phyloP scores from a whole-genome alignment of 2,888 invertebrate genomes.

The Rotaria macrura region DNA sequence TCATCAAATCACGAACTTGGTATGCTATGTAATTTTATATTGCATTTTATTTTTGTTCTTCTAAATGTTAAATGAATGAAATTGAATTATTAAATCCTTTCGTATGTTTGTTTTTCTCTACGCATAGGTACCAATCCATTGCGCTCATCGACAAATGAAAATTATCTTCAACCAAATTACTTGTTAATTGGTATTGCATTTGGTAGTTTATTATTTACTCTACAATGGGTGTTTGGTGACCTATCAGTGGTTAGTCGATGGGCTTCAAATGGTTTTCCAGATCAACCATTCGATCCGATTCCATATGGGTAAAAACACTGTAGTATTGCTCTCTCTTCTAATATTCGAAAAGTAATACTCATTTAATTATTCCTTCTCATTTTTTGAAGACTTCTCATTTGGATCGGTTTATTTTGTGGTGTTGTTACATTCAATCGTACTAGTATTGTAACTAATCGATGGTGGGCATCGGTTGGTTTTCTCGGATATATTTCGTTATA shows the following conservation, averaged over 20 bases:
- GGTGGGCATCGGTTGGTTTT: conserved; percentile 43
- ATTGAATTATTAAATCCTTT: background rate
- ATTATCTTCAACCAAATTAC: conserved; percentile 37
- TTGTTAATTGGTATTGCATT: conserved; percentile 41
- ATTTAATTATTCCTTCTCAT: no score
- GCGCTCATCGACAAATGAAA: background rate
- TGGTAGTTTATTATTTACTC: conserved; percentile 46
- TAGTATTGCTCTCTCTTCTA: no score
- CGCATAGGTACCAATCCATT: background rate
- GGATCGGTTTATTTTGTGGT: conserved; percentile 17
- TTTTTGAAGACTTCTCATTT: background rate
- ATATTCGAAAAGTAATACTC: no score
- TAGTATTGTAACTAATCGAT: conserved; percentile 12
- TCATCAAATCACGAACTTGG: background rate
- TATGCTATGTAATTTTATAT: background rate
- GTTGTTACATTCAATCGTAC: background rate
- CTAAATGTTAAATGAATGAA: no score
- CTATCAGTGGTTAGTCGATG: conserved; percentile 46
- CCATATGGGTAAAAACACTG: conserved; percentile 44
- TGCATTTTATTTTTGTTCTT: background rate
- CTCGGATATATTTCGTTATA: conserved; percentile 39
- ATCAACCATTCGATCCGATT: conserved; percentile 44
- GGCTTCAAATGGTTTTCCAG: conserved; percentile 45
- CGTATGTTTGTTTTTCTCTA: background rate
- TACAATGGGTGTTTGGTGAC: conserved; percentile 47